Conservation (phyloP, 2,888 invertebrate genomes). For the Arctia plantaginis region DNA sequence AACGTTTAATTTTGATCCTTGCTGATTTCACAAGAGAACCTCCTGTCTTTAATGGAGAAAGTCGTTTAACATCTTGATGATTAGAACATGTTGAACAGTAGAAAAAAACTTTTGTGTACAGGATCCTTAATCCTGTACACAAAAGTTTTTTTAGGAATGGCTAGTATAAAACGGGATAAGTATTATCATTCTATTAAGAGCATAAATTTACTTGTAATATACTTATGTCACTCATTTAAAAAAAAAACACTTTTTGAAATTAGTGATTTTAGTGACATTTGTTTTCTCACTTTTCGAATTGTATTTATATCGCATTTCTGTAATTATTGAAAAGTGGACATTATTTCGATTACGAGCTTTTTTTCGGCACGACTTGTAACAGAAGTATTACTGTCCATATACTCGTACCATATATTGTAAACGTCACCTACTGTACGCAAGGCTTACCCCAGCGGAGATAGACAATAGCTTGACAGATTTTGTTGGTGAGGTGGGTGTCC, state of each 20-base stretch:
- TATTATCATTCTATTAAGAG: not conserved
- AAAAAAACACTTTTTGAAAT: too few relatives aligned
- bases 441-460: not conserved
- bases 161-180: not conserved
- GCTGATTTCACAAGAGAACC: conserved; percentile 45
- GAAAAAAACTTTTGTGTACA: too few relatives aligned
- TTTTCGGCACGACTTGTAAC: too few relatives aligned
- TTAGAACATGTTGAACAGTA: not conserved
- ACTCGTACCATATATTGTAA: too few relatives aligned
- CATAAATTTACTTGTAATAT: not conserved
- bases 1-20: conserved; percentile 53
- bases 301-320: too few relatives aligned
- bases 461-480: not conserved
- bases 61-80: conserved; percentile 3
- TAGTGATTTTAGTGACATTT: too few relatives aligned
- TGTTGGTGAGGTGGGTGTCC: not conserved
- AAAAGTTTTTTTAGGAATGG: not conserved
- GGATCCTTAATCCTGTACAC: not conserved
- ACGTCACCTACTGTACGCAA: not conserved
- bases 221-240: too few relatives aligned
- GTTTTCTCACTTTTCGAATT: not conserved
- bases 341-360: too few relatives aligned
- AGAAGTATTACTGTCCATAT: too few relatives aligned
- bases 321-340: too few relatives aligned
- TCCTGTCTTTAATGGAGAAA: conserved; percentile 43